phyloP scores from a whole-genome alignment of 1,140 invertebrate genomes.

The Chionoecetes opilio region DNA sequence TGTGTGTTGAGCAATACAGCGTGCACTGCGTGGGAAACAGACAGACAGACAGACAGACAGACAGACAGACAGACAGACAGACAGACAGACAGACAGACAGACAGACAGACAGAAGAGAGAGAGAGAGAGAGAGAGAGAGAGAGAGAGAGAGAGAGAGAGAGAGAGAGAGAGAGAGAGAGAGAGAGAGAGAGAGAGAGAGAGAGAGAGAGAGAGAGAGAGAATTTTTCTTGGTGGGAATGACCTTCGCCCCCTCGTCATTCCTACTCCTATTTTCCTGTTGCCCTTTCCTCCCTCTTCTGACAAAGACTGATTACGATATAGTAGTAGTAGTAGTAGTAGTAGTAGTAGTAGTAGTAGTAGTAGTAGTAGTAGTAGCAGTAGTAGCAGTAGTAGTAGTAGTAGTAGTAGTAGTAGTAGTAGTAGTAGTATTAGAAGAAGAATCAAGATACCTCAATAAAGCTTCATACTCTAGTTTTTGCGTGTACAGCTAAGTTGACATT shows the following conservation, averaged over 20 bases:
- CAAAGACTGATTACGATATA: not conserved
- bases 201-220: not conserved
- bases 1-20: conserved; percentile 36
- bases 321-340: conserved; percentile 45
- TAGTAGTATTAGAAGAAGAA: not conserved
- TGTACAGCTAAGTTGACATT: too few relatives aligned
- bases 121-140: conserved; percentile 24
- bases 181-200: conserved; percentile 9
- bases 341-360: conserved; percentile 24
- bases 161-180: conserved; percentile 44
- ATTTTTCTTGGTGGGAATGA: not conserved
- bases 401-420: conserved; percentile 42
- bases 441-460: too few relatives aligned
- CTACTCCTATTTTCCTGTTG: not conserved
- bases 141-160: conserved; percentile 43
- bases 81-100: not conserved
- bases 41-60: not conserved
- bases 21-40: not conserved
- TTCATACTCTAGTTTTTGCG: too few relatives aligned
- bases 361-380: not conserved
- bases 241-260: not conserved
- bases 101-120: not conserved
- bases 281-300: not conserved
- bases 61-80: not conserved
- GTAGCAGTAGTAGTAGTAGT: not conserved